phyloP scores from a whole-genome alignment of 2,888 invertebrate genomes.

The Phlogophora meticulosa region DNA sequence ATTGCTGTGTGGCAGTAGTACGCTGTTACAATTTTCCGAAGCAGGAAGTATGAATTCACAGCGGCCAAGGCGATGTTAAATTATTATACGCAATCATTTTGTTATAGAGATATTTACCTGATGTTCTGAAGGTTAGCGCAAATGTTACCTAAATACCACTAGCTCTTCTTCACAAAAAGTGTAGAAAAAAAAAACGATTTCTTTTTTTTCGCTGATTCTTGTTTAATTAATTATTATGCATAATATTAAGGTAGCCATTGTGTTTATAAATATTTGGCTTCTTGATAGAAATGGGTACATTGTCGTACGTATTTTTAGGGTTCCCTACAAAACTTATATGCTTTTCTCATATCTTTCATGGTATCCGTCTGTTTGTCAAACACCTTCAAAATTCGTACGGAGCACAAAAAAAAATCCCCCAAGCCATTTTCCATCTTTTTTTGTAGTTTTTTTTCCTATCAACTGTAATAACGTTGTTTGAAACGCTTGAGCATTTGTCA shows the following conservation, averaged over 20 bases:
- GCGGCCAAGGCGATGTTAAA: conserved; percentile 85
- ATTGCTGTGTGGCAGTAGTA: conserved; percentile 81
- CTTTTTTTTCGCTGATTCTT: conserved; percentile 1
- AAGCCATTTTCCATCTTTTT: no score
- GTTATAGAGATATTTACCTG: conserved; percentile 62
- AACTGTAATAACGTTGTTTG: no score
- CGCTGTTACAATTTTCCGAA: conserved; percentile 89
- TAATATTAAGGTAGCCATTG: background rate
- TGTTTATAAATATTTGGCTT: background rate
- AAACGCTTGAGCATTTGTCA: no score
- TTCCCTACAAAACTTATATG: background rate
- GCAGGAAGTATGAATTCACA: conserved; percentile 85
- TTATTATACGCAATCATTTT: conserved; percentile 79
- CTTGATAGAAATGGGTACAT: background rate
- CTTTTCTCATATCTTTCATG: no score
- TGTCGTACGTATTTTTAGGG: conserved; percentile 3
- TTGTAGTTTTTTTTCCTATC: no score
- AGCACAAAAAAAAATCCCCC: no score
- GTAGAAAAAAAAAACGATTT: background rate
- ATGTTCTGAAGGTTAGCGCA: conserved; percentile 53
- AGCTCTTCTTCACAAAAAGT: conserved; percentile 44
- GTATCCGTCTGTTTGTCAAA: no score
- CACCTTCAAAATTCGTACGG: no score
- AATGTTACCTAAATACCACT: conserved; percentile 60
- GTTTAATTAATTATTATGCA: conserved; percentile 17